A percentile compares a stretch with the other conserved stretches of the same genome.
Evolutionary conservation across 2,888 invertebrate genomes (phyloP).

Genomic region (Eupelmus urozonus): DNA sequence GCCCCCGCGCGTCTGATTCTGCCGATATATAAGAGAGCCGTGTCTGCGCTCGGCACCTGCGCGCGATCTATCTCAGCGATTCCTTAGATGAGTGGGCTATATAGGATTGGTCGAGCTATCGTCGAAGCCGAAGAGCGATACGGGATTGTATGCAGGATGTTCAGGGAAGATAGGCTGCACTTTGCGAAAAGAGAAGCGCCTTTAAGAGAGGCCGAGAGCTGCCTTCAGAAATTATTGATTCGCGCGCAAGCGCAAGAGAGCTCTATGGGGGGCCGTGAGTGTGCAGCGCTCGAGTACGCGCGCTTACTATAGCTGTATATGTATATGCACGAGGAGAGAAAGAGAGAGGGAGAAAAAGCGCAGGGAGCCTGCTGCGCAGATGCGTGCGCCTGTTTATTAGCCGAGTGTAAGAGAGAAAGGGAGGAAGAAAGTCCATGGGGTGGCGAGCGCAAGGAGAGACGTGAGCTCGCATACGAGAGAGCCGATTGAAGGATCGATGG

Average conservation of each 20-base stretch:
- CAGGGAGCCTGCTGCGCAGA: neutral
- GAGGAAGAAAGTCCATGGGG: neutral
- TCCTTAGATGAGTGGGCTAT: no score
- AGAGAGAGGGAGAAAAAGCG: neutral
- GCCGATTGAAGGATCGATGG: neutral
- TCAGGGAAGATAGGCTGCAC: no score
- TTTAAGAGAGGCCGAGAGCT: conserved; percentile 18
- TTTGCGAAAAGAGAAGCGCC: conserved; percentile 24
- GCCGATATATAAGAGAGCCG: no score
- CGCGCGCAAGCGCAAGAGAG: conserved; percentile 15
- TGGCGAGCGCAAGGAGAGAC: neutral
- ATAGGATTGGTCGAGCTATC: no score
- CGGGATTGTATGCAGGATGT: no score
- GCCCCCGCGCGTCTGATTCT: no score
- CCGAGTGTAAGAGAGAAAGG: neutral
- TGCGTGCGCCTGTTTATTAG: neutral
- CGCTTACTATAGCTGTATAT: neutral
- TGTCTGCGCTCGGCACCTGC: no score
- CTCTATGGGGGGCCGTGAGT: neutral
- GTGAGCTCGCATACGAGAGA: neutral
- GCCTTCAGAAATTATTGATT: conserved; percentile 55
- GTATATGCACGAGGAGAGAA: conserved; percentile 21
- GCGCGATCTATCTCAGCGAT: no score
- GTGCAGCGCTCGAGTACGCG: neutral
- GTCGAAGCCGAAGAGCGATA: no score